These are phyloP conservation scores for Aphidius gifuensis DNA, from an alignment of 1,140 invertebrate genomes.

Conservation along the genomic window DNA sequence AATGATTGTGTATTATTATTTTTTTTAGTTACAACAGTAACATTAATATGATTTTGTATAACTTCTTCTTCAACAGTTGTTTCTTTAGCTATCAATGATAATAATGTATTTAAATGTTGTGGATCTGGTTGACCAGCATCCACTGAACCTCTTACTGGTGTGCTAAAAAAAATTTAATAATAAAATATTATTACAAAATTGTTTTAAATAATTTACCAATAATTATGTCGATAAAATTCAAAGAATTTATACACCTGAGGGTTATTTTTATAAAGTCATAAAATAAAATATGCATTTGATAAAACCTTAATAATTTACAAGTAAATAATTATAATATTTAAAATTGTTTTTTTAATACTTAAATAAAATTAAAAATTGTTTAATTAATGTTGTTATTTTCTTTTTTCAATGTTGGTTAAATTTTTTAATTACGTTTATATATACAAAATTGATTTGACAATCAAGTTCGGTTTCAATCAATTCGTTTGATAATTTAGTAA, in stretches of 20 bases:
- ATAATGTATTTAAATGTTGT: slow-evolving; percentile 38
- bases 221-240: neutral
- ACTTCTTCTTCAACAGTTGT: slow-evolving; percentile 6
- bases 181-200: neutral
- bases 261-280: no score
- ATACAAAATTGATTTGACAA: no score
- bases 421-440: no score
- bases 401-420: no score
- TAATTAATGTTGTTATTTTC: no score
- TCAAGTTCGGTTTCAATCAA: no score
- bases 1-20: slow-evolving; percentile 19
- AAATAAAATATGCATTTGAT: no score
- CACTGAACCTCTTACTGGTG: slow-evolving; percentile 51
- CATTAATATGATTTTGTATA: slow-evolving; percentile 11
- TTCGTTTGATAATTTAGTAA: no score
- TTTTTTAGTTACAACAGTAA: slow-evolving; percentile 11
- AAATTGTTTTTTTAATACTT: no score
- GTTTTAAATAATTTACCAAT: neutral
- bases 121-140: slow-evolving; percentile 50
- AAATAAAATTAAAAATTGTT: no score
- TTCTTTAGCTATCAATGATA: slow-evolving; percentile 39
- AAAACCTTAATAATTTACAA: no score
- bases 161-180: slow-evolving; percentile 31
- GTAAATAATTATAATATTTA: no score
- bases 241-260: neutral